Percentiles rank a stretch among this genome's conserved stretches.
Conservation (phyloP, 64 coral and sea anemone species). For the Dendrophyllia cribrosa region DNA sequence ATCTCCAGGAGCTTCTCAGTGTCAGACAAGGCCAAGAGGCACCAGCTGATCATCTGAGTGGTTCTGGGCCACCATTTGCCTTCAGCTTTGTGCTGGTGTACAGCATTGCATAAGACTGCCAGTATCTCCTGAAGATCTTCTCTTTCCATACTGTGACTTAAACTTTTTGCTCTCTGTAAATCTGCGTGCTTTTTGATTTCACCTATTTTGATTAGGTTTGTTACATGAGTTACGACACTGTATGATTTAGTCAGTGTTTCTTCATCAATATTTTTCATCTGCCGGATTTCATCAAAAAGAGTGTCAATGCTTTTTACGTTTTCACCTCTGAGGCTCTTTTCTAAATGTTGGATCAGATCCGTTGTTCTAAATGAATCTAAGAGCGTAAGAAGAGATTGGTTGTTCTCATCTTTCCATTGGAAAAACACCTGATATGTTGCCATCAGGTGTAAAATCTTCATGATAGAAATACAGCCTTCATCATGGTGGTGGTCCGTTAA, state of each 20-base stretch:
- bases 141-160: background rate
- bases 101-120: slow-evolving; percentile 15
- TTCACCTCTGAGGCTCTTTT: background rate
- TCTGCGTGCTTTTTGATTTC: background rate
- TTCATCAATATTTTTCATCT: background rate
- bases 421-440: background rate
- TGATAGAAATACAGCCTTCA: slow-evolving; percentile 15
- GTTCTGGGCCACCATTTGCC: slow-evolving; percentile 26
- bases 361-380: background rate
- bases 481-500: background rate
- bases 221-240: background rate
- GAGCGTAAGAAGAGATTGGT: slow-evolving; percentile 4
- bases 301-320: background rate
- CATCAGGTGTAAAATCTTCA: slow-evolving; percentile 11
- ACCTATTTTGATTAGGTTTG: background rate
- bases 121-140: slow-evolving; percentile 3
- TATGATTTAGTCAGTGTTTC: slow-evolving; percentile 4
- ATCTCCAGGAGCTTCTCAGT: slow-evolving; percentile 18
- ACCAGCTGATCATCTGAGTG: slow-evolving; percentile 26
- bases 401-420: background rate
- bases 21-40: slow-evolving; percentile 24
- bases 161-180: background rate
- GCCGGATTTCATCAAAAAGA: background rate
- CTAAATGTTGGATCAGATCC: background rate
- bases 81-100: background rate